Percentiles rank a stretch among this genome's conserved stretches.
phyloP scores from a whole-genome alignment of 2,113 vertebrate species.

The Craseonycteris thonglongyai region DNA sequence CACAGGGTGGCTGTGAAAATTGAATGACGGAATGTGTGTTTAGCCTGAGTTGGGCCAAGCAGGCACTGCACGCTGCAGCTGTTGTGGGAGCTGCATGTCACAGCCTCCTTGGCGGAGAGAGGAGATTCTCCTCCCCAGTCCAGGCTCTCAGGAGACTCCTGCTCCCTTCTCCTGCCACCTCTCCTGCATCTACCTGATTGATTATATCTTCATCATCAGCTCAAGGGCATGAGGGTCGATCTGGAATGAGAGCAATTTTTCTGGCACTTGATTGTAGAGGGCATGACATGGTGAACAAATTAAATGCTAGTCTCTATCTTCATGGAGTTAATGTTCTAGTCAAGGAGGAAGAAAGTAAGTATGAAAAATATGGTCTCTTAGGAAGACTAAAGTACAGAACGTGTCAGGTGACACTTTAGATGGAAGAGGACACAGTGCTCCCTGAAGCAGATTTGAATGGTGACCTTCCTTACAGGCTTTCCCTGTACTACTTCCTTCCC shows the following conservation, averaged over 20 bases:
- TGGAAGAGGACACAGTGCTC: not conserved
- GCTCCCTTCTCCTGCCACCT: not conserved
- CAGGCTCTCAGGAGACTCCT: not conserved
- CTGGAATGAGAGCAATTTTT: not conserved
- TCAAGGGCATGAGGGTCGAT: not conserved
- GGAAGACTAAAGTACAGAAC: not conserved
- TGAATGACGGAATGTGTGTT: too few species aligned
- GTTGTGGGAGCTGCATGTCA: fast-evolving
- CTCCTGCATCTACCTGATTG: not conserved
- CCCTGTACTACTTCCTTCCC: fast-evolving
- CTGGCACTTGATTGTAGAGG: not conserved
- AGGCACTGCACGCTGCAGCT: not conserved
- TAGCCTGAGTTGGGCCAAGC: not conserved
- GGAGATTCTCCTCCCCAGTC: not conserved
- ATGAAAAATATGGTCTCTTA: not conserved
- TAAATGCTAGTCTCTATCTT: not conserved
- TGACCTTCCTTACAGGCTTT: not conserved
- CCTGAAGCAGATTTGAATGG: not conserved
- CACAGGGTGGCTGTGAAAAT: not conserved
- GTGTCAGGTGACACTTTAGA: not conserved
- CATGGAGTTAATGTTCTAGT: not conserved
- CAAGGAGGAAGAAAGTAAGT: not conserved
- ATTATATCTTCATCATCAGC: not conserved
- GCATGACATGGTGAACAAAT: not conserved
- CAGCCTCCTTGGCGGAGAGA: too few species aligned